These are phyloP conservation scores for Enteromius anoplus DNA, from an alignment of 2,797 vertebrate genomes.

Conservation along the genomic window DNA sequence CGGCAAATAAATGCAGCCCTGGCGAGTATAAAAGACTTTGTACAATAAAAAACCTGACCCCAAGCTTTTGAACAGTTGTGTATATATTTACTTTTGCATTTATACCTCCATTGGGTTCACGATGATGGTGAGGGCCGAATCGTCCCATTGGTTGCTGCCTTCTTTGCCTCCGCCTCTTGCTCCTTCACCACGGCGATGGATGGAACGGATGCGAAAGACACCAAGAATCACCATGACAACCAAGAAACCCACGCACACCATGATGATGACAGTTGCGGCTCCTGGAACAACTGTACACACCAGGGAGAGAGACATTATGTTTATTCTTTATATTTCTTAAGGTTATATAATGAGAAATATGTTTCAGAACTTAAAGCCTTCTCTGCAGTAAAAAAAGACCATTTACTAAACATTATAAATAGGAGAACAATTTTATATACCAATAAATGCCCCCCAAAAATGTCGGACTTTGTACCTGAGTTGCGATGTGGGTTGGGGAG, in stretches of 20 bases:
- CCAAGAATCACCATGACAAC: conserved; percentile 96
- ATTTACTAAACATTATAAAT: not conserved
- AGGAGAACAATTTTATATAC: not conserved
- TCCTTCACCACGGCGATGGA: conserved; percentile 84
- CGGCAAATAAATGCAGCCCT: not conserved
- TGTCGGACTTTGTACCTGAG: conserved; percentile 79
- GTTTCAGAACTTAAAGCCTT: not conserved
- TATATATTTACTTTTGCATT: not conserved
- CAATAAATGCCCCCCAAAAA: not conserved
- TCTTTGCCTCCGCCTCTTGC: conserved; percentile 80
- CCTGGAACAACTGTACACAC: conserved; percentile 86
- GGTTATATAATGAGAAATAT: not conserved
- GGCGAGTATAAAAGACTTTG: not conserved
- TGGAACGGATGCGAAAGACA: conserved; percentile 94
- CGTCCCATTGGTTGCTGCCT: conserved; percentile 90
- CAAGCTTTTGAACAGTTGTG: not conserved
- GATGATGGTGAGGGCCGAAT: conserved; percentile 96
- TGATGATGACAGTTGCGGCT: conserved; percentile 95
- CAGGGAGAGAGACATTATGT: conserved; percentile 21
- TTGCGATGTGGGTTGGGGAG: conserved; percentile 89
- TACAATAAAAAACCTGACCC: not conserved
- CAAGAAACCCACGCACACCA: conserved; percentile 97
- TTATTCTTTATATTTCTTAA: not conserved
- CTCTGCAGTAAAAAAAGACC: not conserved
- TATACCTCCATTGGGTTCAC: conserved; percentile 99